These are phyloP conservation scores for Leptogaster cylindrica DNA, from an alignment of 2,888 invertebrate genomes.

Conservation along the genomic window DNA sequence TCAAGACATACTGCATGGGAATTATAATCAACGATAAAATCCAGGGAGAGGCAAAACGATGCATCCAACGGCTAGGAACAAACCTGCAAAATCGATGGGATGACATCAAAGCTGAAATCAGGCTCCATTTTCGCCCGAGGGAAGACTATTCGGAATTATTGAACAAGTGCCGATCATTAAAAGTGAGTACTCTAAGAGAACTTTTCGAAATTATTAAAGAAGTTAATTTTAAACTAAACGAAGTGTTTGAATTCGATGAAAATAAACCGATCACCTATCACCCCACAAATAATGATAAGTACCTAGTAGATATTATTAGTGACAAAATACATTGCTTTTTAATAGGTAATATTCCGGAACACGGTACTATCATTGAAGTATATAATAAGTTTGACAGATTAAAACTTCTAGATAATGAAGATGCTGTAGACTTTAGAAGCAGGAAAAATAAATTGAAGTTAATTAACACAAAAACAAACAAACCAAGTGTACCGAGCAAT, in stretches of 20 bases:
- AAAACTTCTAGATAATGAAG: slow-evolving; percentile 15
- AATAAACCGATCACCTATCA: slow-evolving; percentile 13
- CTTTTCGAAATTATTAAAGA: slow-evolving; percentile 15
- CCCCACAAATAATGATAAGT: slow-evolving; percentile 22
- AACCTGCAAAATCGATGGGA: neutral
- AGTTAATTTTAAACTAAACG: slow-evolving; percentile 23
- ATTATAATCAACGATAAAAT: slow-evolving; percentile 11
- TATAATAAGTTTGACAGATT: slow-evolving; percentile 25
- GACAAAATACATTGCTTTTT: slow-evolving; percentile 19
- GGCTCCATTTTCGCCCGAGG: slow-evolving; percentile 3
- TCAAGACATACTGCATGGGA: neutral
- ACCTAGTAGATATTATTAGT: slow-evolving; percentile 31
- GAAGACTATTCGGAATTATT: slow-evolving; percentile 16
- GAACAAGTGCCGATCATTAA: slow-evolving; percentile 7
- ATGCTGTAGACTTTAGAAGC: slow-evolving; percentile 12
- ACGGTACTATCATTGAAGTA: slow-evolving; percentile 16
- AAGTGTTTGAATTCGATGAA: slow-evolving; percentile 22
- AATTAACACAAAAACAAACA: too few relatives aligned
- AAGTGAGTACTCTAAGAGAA: slow-evolving; percentile 30
- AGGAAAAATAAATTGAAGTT: slow-evolving; percentile 13
- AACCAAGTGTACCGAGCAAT: too few relatives aligned
- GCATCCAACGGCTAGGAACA: slow-evolving; percentile 9
- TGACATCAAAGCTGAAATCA: slow-evolving; percentile 14
- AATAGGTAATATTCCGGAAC: slow-evolving; percentile 29
- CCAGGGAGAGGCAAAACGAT: slow-evolving; percentile 13